phyloP scores from a whole-genome alignment of 2,888 invertebrate genomes.

The Antheraea yamamai region DNA sequence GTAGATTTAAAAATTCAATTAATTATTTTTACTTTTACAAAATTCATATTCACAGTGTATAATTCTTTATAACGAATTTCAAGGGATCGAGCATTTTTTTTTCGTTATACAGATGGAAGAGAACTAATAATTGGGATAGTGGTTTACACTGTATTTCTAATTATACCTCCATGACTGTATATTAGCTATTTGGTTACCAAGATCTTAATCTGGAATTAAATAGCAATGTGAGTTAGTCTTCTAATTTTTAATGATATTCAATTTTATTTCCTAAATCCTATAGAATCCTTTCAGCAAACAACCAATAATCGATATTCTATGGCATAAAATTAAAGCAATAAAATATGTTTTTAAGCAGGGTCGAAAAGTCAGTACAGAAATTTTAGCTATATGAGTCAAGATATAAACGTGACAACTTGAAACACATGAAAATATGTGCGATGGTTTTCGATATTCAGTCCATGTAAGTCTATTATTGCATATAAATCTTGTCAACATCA shows the following conservation, averaged over 20 bases:
- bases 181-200: neutral
- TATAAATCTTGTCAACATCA: constrained; percentile 59
- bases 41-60: neutral
- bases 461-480: constrained; percentile 46
- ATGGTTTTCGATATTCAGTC: constrained; percentile 18
- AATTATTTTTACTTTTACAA: neutral
- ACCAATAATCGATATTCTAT: constrained; percentile 18
- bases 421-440: constrained; percentile 1
- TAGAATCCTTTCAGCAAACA: constrained; percentile 19
- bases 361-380: neutral
- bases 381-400: neutral
- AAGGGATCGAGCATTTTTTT: too few relatives aligned
- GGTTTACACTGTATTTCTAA: neutral
- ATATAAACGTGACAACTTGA: neutral
- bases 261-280: constrained; percentile 10
- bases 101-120: too few relatives aligned
- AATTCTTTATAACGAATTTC: too few relatives aligned
- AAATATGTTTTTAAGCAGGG: constrained; percentile 27
- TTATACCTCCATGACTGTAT: neutral
- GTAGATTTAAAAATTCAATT: too few relatives aligned
- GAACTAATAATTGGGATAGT: too few relatives aligned
- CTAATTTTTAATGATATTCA: neutral
- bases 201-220: neutral
- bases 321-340: constrained; percentile 16
- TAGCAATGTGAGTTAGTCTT: neutral